Evolutionary conservation across 2,113 vertebrate species (phyloP).

Genomic region (Carollia perspicillata): DNA sequence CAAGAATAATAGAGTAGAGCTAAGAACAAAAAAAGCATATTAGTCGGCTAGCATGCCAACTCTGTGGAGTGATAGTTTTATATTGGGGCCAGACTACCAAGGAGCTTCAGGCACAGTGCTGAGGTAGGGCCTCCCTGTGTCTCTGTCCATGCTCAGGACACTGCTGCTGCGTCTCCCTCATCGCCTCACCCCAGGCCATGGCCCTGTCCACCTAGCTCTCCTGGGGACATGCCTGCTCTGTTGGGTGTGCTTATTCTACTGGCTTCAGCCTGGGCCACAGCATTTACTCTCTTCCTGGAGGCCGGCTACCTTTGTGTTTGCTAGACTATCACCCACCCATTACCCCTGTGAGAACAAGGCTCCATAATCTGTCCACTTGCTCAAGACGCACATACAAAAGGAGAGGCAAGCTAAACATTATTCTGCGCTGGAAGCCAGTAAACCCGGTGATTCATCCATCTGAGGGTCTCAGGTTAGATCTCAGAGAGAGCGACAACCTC

Average conservation of each 20-base stretch:
- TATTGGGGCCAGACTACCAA: not conserved
- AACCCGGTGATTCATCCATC: not conserved
- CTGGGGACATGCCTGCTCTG: not conserved
- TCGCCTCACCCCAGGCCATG: accelerated
- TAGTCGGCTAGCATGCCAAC: not conserved
- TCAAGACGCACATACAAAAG: not conserved
- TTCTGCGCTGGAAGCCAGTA: not conserved
- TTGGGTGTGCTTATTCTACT: accelerated
- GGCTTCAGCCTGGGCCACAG: not conserved
- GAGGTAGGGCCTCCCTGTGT: not conserved
- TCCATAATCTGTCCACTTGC: not conserved
- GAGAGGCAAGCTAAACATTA: not conserved
- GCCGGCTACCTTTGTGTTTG: not conserved
- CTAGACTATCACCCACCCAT: not conserved
- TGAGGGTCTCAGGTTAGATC: not conserved
- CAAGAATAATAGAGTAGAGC: not conserved
- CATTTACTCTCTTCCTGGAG: not conserved
- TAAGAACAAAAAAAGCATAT: not conserved
- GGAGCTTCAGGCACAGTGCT: not conserved
- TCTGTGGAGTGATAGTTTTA: not conserved
- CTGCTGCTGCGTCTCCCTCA: too few relatives aligned
- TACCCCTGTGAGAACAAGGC: not conserved
- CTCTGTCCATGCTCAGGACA: not conserved
- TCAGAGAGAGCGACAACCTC: not conserved
- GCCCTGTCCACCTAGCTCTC: accelerated